Evolutionary conservation across 2,797 vertebrate species (phyloP), one percentile per base, ranked within the genome.

Genomic region (Rhincodon typus): DNA sequence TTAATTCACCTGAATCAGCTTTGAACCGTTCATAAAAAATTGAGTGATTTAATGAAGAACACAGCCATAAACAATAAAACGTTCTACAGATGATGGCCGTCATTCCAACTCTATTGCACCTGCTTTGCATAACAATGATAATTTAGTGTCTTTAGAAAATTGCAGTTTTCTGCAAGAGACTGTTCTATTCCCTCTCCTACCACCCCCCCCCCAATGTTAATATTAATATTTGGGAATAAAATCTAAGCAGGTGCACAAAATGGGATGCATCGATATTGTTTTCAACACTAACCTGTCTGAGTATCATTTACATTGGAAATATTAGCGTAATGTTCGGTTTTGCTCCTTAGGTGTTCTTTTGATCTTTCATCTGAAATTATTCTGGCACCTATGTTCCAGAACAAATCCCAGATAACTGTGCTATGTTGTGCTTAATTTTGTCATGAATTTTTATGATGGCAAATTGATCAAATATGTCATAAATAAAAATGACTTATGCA

Each of bases 131-230:
- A 74, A 53, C 12, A n/a, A 46, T 70, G 72, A 94, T 74, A 77
- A 95, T 95, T 95, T 94, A 62, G 69, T 94, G 42, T 94, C 91
- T 94, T 69, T 95, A 74, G 94, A 95, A 95, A 77, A 95, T 95
- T 95, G 70, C 46, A 77, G 70, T 53, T 72, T 95, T 95, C 70
- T 95, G 69, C 53, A 27, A 53, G 34, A 95, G 70, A 19, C 46
- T 53, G 46, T 94, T 34, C 1, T 30, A 23, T 62, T 8, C 57
- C 57, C 7, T 10, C 57, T 12, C 57, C 57, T 0, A 12, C 57
- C 7, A 8, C 57, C 57, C 57, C 57, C 10, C 8, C 10, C 7
- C 19, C 10, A 70, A 95, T 77, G 57, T 50, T 95, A 42, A 94
- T 93, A 66, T 53, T 46, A 94, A 34, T 34, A 34, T 19, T 72